phyloP scores from a whole-genome alignment of 92 coral and sea anemone genomes.

The Zoanthus gigantus region DNA sequence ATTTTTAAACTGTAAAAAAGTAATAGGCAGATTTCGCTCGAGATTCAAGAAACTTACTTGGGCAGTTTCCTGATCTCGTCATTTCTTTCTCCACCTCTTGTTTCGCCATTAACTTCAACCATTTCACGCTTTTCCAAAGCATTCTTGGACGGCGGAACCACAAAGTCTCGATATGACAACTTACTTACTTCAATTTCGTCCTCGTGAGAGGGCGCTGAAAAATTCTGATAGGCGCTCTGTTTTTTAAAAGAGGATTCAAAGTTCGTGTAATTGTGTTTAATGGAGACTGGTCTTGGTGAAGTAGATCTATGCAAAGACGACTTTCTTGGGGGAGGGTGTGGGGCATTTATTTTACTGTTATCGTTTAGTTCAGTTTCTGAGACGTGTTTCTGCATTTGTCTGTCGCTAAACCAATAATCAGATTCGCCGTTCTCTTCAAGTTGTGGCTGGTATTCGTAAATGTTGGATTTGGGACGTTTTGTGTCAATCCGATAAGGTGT shows the following conservation, averaged over 20 bases:
- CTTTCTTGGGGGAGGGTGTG: slow-evolving; percentile 45
- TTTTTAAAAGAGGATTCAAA: slow-evolving; percentile 11
- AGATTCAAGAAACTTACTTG: slow-evolving; percentile 1
- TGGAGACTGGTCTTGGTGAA: slow-evolving; percentile 9
- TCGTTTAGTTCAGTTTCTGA: slow-evolving; percentile 7
- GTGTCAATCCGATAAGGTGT: slow-evolving; percentile 37
- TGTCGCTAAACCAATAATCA: background rate
- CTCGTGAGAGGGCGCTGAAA: background rate
- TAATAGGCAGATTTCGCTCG: background rate
- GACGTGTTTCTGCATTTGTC: slow-evolving; percentile 7
- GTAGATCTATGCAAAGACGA: slow-evolving; percentile 35
- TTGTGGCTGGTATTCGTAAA: slow-evolving; percentile 55
- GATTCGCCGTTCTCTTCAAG: slow-evolving; percentile 16
- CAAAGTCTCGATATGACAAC: slow-evolving; percentile 67
- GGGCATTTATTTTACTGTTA: background rate
- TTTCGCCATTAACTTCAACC: slow-evolving; percentile 2
- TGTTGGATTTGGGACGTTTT: slow-evolving; percentile 66
- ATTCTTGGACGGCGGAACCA: slow-evolving; percentile 63
- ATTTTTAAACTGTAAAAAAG: too few relatives aligned
- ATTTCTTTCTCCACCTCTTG: slow-evolving; percentile 16
- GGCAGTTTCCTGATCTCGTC: slow-evolving; percentile 12
- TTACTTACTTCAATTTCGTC: slow-evolving; percentile 36
- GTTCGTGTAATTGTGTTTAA: background rate
- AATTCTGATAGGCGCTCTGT: slow-evolving; percentile 16
- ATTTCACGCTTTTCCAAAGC: slow-evolving; percentile 53